Conservation (phyloP, 2,113 vertebrate species). For the Trogon surrucura region DNA sequence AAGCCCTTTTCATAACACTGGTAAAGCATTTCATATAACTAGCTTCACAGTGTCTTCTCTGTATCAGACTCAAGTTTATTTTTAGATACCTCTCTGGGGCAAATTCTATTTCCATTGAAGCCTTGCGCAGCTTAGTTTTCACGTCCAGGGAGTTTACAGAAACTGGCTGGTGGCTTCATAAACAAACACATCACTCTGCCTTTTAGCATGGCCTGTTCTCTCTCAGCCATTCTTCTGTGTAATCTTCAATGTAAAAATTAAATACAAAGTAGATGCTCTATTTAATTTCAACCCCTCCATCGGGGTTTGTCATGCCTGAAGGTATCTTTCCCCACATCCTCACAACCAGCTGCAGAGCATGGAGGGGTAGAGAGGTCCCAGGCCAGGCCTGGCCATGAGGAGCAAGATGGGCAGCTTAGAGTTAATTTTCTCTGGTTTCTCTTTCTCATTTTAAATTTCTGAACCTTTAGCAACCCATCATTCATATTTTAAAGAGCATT, state of each 20-base stretch:
- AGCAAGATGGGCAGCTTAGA: not conserved
- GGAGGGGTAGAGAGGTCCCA: not conserved
- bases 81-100: conserved; percentile 53
- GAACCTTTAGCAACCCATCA: not conserved
- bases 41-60: not conserved
- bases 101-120: conserved; percentile 27
- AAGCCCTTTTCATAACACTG: not conserved
- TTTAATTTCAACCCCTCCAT: not conserved
- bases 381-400: not conserved
- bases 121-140: not conserved
- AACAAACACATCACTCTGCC: not conserved
- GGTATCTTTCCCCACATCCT: not conserved
- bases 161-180: not conserved
- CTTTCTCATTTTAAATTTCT: not conserved
- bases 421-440: not conserved
- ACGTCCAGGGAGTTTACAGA: not conserved
- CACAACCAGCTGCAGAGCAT: fast-evolving
- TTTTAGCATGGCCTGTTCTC: not conserved
- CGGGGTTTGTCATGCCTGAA: not conserved
- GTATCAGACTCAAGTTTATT: conserved; percentile 5
- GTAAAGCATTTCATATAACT: not conserved
- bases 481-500: not conserved
- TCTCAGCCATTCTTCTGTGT: not conserved
- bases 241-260: not conserved
- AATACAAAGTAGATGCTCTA: not conserved